Percentiles rank a stretch among this genome's conserved stretches.
Evolutionary conservation across 2,888 invertebrate genomes (phyloP).

Genomic region (Thymelicus acteon): DNA sequence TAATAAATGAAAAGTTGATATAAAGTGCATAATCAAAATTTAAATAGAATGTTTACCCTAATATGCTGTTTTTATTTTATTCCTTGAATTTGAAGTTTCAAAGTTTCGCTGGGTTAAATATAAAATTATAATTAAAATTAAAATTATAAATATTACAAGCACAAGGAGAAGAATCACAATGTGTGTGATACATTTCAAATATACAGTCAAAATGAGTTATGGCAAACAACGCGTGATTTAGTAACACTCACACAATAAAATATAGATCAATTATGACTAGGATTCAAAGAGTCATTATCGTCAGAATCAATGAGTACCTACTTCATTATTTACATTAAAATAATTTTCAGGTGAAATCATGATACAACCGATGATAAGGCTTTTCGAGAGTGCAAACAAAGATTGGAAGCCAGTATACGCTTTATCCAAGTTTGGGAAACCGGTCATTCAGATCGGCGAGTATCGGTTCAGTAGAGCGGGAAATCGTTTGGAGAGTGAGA

Average conservation of each 20-base stretch:
- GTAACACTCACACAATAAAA: too few relatives aligned
- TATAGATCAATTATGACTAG: too few relatives aligned
- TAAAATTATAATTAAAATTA: too few relatives aligned
- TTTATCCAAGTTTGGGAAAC: conserved; percentile 43
- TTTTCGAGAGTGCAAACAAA: neutral
- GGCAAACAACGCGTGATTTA: too few relatives aligned
- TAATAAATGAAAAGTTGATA: conserved; percentile 3
- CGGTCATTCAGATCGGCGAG: conserved; percentile 38
- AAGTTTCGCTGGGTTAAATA: too few relatives aligned
- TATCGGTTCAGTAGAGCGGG: conserved; percentile 42
- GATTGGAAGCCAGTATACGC: conserved; percentile 36
- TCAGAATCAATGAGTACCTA: too few relatives aligned
- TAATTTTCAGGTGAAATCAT: neutral
- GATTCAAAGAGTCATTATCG: too few relatives aligned
- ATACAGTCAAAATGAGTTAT: too few relatives aligned
- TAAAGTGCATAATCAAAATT: conserved; percentile 18
- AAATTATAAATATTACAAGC: too few relatives aligned
- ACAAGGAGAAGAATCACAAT: too few relatives aligned
- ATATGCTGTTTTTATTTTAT: neutral
- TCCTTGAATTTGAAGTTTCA: neutral
- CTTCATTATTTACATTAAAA: neutral
- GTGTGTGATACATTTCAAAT: too few relatives aligned
- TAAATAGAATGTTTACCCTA: conserved; percentile 5
- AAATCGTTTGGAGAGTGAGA: neutral
- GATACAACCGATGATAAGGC: neutral